These are phyloP conservation scores for Pluvianellus socialis DNA, from an alignment of 2,113 vertebrate species.

Conservation along the genomic window DNA sequence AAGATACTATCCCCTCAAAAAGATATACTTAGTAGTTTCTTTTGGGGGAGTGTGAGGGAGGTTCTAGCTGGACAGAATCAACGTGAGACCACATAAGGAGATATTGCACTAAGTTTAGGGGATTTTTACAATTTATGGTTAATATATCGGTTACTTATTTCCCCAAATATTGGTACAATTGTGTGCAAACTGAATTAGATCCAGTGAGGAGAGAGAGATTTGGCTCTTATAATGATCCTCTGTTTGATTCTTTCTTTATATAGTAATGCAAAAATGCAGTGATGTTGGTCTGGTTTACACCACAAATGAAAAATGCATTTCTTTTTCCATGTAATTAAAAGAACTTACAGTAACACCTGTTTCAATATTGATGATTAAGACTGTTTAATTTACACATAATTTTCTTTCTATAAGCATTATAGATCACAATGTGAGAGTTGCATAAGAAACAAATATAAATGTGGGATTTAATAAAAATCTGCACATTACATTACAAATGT, in stretches of 20 bases:
- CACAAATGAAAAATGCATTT: not conserved
- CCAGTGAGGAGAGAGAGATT: not conserved
- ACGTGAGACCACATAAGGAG: not conserved
- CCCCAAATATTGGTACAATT: not conserved
- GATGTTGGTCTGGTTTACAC: not conserved
- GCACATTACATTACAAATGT: too few relatives aligned
- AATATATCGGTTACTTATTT: not conserved
- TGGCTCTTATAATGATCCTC: not conserved
- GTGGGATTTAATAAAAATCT: not conserved
- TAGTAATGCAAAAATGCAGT: not conserved
- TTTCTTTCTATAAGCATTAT: not conserved
- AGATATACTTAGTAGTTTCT: not conserved
- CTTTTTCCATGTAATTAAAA: not conserved
- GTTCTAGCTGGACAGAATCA: not conserved
- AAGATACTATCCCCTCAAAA: not conserved
- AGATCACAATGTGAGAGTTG: not conserved
- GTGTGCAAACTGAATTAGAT: not conserved
- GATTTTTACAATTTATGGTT: accelerated
- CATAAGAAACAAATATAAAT: not conserved
- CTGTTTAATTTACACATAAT: not conserved
- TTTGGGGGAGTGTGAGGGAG: not conserved
- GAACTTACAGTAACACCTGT: not conserved
- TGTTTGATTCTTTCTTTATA: not conserved
- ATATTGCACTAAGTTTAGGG: not conserved
- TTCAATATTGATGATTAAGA: not conserved